Percentiles rank a stretch among this genome's conserved stretches.
Conservation (phyloP, 2,888 invertebrate species). For the Pristionchus japonicus region DNA sequence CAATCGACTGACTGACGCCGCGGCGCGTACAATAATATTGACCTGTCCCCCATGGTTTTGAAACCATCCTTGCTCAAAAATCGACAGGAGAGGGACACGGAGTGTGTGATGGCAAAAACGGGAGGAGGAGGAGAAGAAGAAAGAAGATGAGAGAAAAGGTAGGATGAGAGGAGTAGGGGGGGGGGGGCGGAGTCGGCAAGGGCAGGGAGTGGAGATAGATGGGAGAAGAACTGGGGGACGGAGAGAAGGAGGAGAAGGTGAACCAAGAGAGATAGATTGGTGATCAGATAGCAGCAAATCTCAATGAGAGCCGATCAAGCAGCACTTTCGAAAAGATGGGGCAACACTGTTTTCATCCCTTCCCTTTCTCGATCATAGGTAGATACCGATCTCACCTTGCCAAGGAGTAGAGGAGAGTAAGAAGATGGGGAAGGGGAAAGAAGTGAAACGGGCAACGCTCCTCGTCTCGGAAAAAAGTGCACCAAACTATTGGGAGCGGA, state of each 20-base stretch:
- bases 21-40: not conserved
- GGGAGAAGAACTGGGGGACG: conserved; percentile 20
- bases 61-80: not conserved
- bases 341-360: not conserved
- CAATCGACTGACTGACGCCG: conserved; percentile 3
- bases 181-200: conserved; percentile 4
- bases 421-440: not conserved
- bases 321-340: not conserved
- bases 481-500: conserved; percentile 14
- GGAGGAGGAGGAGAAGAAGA: not conserved
- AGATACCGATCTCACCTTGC: conserved; percentile 30
- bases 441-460: not conserved
- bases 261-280: not conserved
- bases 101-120: not conserved
- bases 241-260: not conserved
- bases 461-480: not conserved
- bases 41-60: not conserved
- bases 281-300: not conserved
- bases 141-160: conserved; percentile 1
- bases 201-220: conserved; percentile 18
- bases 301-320: not conserved
- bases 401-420: not conserved
- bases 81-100: not conserved
- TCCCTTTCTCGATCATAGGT: not conserved
- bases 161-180: not conserved